phyloP scores from a whole-genome alignment of 2,797 vertebrate species.

The Eulemur albifrons region DNA sequence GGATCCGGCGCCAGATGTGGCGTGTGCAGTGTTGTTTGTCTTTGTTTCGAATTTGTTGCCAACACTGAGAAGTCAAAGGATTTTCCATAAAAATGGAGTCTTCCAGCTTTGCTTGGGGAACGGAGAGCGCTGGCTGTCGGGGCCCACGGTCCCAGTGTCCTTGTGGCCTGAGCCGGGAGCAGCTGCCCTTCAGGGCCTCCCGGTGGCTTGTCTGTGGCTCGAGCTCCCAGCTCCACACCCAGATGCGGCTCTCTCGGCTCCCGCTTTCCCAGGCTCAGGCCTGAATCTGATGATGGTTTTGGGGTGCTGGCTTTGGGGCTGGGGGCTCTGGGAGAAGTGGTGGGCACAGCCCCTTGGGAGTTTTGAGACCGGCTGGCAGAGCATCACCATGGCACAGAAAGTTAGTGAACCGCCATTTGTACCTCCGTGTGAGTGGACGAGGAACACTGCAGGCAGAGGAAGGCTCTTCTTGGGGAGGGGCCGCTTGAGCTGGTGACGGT shows the following conservation, averaged over 20 bases:
- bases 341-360: not conserved
- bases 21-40: accelerated
- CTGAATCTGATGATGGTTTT: not conserved
- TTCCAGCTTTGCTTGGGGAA: not conserved
- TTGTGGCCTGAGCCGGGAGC: accelerated
- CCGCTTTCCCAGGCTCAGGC: not conserved
- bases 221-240: not conserved
- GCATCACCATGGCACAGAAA: accelerated
- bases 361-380: not conserved
- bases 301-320: not conserved
- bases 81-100: not conserved
- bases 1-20: accelerated
- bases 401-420: accelerated
- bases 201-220: too few relatives aligned
- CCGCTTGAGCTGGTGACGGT: accelerated
- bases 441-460: too few relatives aligned
- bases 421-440: accelerated
- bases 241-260: too few relatives aligned
- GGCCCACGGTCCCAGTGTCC: accelerated
- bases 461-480: not conserved
- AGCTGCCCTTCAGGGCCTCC: not conserved
- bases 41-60: not conserved
- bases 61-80: not conserved
- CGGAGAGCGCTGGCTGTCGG: not conserved
- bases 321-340: not conserved